phyloP scores from a whole-genome alignment of 1,140 invertebrate species.

The Formica selysi region DNA sequence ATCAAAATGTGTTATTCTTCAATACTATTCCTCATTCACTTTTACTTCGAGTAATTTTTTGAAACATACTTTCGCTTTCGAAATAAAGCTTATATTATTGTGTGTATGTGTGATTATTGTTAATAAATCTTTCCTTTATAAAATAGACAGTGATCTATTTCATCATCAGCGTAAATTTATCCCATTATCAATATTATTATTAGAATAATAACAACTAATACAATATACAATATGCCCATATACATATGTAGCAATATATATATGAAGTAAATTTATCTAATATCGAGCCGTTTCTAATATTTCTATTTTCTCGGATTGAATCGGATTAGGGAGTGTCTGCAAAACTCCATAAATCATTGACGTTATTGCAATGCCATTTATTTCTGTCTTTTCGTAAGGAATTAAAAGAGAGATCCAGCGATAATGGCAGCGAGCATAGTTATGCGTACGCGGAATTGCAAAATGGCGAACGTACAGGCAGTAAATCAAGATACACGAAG shows the following conservation, averaged over 20 bases:
- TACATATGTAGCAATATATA: neutral
- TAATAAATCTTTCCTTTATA: neutral
- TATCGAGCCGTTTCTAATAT: neutral
- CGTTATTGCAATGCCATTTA: slow-evolving; percentile 40
- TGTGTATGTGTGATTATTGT: neutral
- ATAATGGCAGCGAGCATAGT: slow-evolving; percentile 61
- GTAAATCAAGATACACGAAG: slow-evolving; percentile 82
- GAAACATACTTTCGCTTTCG: neutral
- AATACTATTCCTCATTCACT: neutral
- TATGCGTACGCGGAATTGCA: slow-evolving; percentile 70
- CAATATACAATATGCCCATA: too few relatives aligned
- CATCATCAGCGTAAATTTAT: neutral
- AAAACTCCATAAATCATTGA: neutral
- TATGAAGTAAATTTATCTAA: neutral
- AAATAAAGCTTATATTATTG: neutral
- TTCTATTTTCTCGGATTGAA: neutral
- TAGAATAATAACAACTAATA: too few relatives aligned
- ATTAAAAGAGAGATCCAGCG: slow-evolving; percentile 60
- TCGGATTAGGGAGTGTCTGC: neutral
- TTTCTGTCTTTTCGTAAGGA: slow-evolving; percentile 11
- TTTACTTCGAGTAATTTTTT: neutral
- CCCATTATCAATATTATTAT: too few relatives aligned
- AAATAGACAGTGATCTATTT: neutral
- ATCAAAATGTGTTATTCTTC: neutral
- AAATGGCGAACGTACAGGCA: slow-evolving; percentile 77